Evolutionary conservation across 2,113 vertebrate genomes (phyloP).

Genomic region (Gymnarchus niloticus): DNA sequence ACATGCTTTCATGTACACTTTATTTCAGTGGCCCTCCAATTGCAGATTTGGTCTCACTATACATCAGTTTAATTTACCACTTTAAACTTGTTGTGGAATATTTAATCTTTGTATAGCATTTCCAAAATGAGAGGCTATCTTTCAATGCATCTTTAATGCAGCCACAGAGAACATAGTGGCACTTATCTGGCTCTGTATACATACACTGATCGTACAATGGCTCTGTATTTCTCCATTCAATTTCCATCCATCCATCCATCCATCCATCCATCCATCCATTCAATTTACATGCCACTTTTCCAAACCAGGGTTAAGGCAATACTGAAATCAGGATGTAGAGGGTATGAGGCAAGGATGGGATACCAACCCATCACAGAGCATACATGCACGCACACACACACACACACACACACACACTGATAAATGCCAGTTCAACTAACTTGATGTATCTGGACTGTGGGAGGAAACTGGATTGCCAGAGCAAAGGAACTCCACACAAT

Average conservation of each 20-base stretch:
- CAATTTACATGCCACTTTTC: too few species aligned
- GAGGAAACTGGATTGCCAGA: not conserved
- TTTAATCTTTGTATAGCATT: not conserved
- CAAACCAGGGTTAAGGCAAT: too few species aligned
- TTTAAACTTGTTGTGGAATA: not conserved
- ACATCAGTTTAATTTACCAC: not conserved
- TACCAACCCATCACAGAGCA: too few species aligned
- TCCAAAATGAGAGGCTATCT: not conserved
- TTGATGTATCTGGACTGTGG: not conserved
- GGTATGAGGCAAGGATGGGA: too few species aligned
- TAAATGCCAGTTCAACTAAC: not conserved
- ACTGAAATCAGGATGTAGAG: too few species aligned
- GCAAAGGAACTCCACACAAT: too few species aligned
- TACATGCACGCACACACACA: constrained; percentile 9
- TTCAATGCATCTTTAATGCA: not conserved
- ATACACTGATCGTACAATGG: too few species aligned
- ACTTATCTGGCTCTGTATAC: not conserved
- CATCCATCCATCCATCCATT: not conserved
- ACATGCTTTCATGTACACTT: not conserved
- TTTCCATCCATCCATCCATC: not conserved
- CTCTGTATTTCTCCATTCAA: not conserved
- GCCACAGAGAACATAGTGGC: not conserved
- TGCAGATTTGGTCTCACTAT: not conserved
- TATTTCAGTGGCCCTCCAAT: not conserved
- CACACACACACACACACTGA: not conserved